These are phyloP conservation scores for Campoplex nolae DNA, from an alignment of 2,888 invertebrate genomes.

Conservation along the genomic window DNA sequence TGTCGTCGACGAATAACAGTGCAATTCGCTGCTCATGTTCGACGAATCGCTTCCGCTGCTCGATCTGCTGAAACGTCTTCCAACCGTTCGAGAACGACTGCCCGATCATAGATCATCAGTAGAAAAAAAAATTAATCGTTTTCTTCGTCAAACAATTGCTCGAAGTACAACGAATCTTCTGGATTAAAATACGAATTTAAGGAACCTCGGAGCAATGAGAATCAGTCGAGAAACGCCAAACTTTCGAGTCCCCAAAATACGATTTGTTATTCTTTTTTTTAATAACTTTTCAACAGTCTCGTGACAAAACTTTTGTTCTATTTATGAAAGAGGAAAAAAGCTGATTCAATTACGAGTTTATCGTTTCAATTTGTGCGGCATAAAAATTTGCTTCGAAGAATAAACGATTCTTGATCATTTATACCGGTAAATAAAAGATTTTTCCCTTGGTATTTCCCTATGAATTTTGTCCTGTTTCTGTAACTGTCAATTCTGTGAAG, in stretches of 20 bases:
- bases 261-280: too few species aligned
- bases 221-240: neutral
- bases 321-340: too few species aligned
- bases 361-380: neutral
- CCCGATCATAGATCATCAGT: neutral
- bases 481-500: neutral
- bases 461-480: neutral
- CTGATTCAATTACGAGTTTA: too few species aligned
- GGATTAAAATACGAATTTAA: neutral
- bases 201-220: neutral
- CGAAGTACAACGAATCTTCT: neutral
- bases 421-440: neutral
- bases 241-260: neutral
- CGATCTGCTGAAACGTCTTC: slow-evolving; percentile 82
- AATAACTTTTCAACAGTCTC: too few species aligned
- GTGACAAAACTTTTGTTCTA: too few species aligned
- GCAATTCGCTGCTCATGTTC: slow-evolving; percentile 82
- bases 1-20: slow-evolving; percentile 82
- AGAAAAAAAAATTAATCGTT: neutral
- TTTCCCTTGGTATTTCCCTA: neutral
- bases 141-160: neutral
- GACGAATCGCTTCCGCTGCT: slow-evolving; percentile 83
- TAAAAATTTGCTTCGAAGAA: neutral
- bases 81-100: slow-evolving; percentile 80
- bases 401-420: neutral